Evolutionary conservation across 2,113 vertebrate species (phyloP).

Genomic region (Plecotus auritus): DNA sequence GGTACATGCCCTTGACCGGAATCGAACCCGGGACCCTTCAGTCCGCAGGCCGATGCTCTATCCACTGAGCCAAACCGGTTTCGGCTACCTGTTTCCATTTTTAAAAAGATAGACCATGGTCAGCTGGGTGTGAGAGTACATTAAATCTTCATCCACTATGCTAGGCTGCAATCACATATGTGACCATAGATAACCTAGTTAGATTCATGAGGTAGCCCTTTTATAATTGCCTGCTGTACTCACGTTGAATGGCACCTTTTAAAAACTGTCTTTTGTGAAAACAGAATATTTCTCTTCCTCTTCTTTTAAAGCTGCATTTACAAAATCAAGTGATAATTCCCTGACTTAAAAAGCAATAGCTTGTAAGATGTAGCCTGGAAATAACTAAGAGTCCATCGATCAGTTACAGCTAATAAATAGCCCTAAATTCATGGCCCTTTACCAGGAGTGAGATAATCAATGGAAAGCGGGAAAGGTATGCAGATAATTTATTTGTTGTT

Average conservation of each 20-base stretch:
- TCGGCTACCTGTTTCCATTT: slow-evolving; percentile 16
- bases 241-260: slow-evolving; percentile 39
- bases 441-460: slow-evolving; percentile 30
- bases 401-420: slow-evolving; percentile 36
- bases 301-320: not conserved
- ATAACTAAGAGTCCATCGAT: slow-evolving; percentile 28
- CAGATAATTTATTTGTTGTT: slow-evolving; percentile 31
- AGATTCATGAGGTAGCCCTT: slow-evolving; percentile 9
- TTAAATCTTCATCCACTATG: slow-evolving; percentile 21
- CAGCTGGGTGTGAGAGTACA: not conserved
- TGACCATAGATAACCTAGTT: slow-evolving; percentile 40
- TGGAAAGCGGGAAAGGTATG: not conserved
- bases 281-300: not conserved
- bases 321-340: slow-evolving; percentile 38
- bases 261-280: not conserved
- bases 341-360: slow-evolving; percentile 23
- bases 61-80: too few relatives aligned
- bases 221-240: slow-evolving; percentile 46
- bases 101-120: not conserved
- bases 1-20: too few relatives aligned
- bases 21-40: too few relatives aligned
- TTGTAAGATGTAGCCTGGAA: not conserved
- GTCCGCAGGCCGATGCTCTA: too few relatives aligned
- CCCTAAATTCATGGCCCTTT: not conserved
- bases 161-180: not conserved